Conservation (phyloP, 2,797 vertebrate genomes). For the Characodon lateralis region DNA sequence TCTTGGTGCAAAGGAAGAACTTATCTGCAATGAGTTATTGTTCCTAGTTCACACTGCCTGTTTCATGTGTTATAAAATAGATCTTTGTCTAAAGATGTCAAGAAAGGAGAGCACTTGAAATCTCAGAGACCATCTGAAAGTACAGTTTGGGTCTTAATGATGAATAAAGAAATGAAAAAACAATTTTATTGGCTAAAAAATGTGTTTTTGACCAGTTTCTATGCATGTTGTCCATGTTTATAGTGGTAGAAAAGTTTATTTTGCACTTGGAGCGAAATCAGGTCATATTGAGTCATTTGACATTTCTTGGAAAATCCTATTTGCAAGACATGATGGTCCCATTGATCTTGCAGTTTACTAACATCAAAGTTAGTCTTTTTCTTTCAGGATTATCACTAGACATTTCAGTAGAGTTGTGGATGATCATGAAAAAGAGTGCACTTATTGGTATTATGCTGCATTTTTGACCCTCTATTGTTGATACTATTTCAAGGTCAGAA, state of each 20-base stretch:
- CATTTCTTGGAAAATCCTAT: constrained; percentile 47
- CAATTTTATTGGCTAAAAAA: background rate
- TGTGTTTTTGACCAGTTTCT: background rate
- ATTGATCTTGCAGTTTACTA: constrained; percentile 31
- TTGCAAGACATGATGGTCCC: constrained; percentile 13
- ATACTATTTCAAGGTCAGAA: constrained; percentile 15
- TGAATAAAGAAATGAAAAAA: constrained; percentile 35
- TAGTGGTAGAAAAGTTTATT: background rate
- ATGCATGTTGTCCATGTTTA: background rate
- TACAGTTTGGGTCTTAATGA: constrained; percentile 26
- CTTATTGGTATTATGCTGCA: constrained; percentile 11
- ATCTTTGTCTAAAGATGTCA: constrained; percentile 34
- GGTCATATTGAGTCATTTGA: constrained; percentile 25
- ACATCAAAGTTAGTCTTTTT: constrained; percentile 18
- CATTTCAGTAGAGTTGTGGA: constrained; percentile 28
- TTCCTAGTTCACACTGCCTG: constrained; percentile 42
- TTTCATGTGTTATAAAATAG: constrained; percentile 39
- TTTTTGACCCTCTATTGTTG: constrained; percentile 1
- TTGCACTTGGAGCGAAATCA: background rate
- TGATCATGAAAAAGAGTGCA: constrained; percentile 23
- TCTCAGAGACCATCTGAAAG: constrained; percentile 28
- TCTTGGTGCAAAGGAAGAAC: constrained; percentile 34
- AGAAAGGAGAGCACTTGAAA: constrained; percentile 26
- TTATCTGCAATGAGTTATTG: constrained; percentile 35
- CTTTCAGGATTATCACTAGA: constrained; percentile 29